Base-by-base conservation (phyloP, 2,888 invertebrate genomes). In the Dryobotodes eremita region DNA sequence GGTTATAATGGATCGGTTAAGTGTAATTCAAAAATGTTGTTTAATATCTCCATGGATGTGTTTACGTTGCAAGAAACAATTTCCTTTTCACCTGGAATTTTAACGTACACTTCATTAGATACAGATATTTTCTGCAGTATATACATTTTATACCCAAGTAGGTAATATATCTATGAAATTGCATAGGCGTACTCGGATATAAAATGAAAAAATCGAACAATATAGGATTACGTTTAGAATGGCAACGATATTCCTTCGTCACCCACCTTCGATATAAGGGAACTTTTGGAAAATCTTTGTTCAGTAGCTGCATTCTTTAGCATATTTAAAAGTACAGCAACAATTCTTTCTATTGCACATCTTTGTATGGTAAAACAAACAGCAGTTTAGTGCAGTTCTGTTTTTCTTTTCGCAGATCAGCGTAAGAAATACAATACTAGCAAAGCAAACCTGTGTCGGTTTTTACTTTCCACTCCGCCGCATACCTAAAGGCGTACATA, bases 381-480 rank as follows among this genome's bases (percentile, higher is more conserved):
- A 42, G 42, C 46, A 55, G 36, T 36, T 20, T 2, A 65, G 46
- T 68, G 1, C 36, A 15, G 36, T 36, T 20, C 4, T 70, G 46
- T 68, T 66, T 81, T 77, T 59, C 13, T 71, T 77, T 55, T 20
- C 7, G 2, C 50, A 75, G 69, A 72, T 65, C 61, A 71, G 3
- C 36, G 55, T 70, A 75, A 84, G 50, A 71, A 72, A 73, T 57
- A 83, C 76, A 77, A 66, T 59, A 71, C 36, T n/a, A 31, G n/a
- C 62, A 31, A n/a, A 53, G 71, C 57, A 64, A 50, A 77, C 61
- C 57, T 64, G 50, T 46, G 64, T 59, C 50, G 61, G 70, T 78
- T 82, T 85, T 71, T 76, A 73, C 55, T 76, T 79, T 85, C 73
- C 64, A 75, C 61, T 68, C 31, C 46, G 23, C 50, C 26, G 77